Evolutionary conservation across 2,113 vertebrate genomes (phyloP), one percentile per base, ranked within the genome.

Genomic region (Gymnocephalus cernua): DNA sequence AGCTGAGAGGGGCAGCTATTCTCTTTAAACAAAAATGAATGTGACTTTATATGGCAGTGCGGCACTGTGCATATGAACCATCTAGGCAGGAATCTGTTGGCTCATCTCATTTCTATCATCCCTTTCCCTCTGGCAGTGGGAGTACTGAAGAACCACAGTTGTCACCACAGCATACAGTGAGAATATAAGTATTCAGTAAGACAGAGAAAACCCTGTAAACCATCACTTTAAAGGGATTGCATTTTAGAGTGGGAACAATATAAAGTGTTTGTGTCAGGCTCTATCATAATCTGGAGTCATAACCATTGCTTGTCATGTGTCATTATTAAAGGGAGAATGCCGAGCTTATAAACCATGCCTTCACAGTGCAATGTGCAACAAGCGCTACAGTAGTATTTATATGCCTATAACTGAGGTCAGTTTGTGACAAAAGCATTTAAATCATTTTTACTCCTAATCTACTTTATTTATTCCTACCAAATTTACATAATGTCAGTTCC

Each of bases 1-100:
- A 47, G 58, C 47, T 32, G 67, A 64, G 56, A 72, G 59, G 57
- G 54, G n/a, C 69, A 32, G 53, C 21, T 50, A 2, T 64, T 50
- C 57, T 86, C 50, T 81, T 74, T 86, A 71, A 89, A 84, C 80
- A 74, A 66, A 64, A 58, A 58, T 19, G 32, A 48, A 74, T 64
- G 74, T 87, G 77, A 85, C 90, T 93, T 91, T 87, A 92, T 89
- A 89, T 85, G 88, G 87, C 76, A 62, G 87, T 67, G 77, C 35
- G 63, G 82, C 70, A 58, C 58, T 6, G 74, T 77, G 47, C 61
- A 64, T 76, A 68, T 63, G 62, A 84, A 63, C 41, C 6, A 80
- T 62, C 56, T 10, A 62, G 63, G 74, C 77, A 80, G 65, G 77
- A 90, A 90, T 87, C 84, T 79, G 65, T 87, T 88, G 84, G 79